These are phyloP conservation scores for Nothobranchius furzeri DNA, from an alignment of 2,113 vertebrate species.

Conservation along the genomic window DNA sequence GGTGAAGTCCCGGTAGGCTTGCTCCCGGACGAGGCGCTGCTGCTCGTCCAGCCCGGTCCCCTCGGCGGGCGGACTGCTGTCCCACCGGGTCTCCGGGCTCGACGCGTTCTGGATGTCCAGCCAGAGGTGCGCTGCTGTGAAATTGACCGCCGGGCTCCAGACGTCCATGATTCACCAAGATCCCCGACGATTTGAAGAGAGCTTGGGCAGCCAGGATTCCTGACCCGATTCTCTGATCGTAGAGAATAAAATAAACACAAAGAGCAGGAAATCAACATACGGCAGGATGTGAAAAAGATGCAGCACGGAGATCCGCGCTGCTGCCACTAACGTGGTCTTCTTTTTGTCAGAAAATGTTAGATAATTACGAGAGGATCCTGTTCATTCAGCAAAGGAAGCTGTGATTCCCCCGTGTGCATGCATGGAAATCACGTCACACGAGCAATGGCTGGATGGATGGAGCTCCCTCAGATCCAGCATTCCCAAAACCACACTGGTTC, in stretches of 20 bases:
- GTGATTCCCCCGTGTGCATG: slow-evolving; percentile 8
- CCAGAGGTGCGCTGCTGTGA: slow-evolving; percentile 65
- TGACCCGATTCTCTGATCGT: background rate
- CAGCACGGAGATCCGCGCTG: slow-evolving; percentile 4
- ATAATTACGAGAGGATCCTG: slow-evolving; percentile 1
- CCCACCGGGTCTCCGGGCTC: slow-evolving; percentile 67
- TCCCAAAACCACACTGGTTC: slow-evolving; percentile 11
- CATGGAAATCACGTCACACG: slow-evolving; percentile 19
- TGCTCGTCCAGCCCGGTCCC: slow-evolving; percentile 41
- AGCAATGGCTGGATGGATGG: slow-evolving; percentile 16
- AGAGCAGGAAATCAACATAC: background rate
- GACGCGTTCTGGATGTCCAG: slow-evolving; percentile 76
- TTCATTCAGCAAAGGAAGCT: slow-evolving; percentile 7
- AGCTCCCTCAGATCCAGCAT: background rate
- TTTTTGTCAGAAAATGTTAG: slow-evolving; percentile 7
- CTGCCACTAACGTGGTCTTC: slow-evolving; percentile 2
- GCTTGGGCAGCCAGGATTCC: slow-evolving; percentile 34
- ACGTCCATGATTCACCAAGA: slow-evolving; percentile 58
- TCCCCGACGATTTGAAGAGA: slow-evolving; percentile 10
- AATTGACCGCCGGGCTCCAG: slow-evolving; percentile 68
- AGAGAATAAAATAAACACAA: background rate
- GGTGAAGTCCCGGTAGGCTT: slow-evolving; percentile 89
- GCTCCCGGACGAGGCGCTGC: slow-evolving; percentile 72
- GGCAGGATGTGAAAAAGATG: slow-evolving; percentile 3
- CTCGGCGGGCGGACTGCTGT: slow-evolving; percentile 64